phyloP scores from a whole-genome alignment of 2,797 vertebrate genomes.

The Lacerta viridis region DNA sequence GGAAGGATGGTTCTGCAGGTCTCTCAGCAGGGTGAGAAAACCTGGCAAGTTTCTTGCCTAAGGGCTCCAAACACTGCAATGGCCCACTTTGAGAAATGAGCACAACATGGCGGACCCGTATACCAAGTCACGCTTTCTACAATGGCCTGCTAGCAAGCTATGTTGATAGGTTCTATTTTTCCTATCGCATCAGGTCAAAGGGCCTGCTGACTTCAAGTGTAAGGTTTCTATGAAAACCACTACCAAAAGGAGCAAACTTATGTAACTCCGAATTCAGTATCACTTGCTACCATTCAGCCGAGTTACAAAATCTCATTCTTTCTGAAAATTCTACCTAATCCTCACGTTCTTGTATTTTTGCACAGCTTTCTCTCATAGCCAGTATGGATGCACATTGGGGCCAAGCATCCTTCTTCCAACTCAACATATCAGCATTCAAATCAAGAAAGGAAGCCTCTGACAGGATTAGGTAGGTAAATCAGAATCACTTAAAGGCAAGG shows the following conservation, averaged over 20 bases:
- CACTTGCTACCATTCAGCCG: not conserved
- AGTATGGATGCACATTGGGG: constrained; percentile 14
- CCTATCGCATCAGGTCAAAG: not conserved
- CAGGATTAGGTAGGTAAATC: not conserved
- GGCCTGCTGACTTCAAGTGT: not conserved
- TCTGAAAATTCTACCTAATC: not conserved
- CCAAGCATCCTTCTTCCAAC: constrained; percentile 4
- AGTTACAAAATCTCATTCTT: not conserved
- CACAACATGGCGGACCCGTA: not conserved
- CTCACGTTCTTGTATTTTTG: not conserved
- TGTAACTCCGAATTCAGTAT: too few species aligned
- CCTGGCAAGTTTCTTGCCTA: not conserved
- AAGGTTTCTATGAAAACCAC: not conserved
- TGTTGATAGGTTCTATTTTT: not conserved
- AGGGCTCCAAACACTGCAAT: not conserved
- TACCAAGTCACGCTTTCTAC: not conserved
- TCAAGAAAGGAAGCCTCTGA: not conserved
- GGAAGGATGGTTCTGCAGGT: not conserved
- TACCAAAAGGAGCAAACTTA: not conserved
- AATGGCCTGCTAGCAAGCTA: not conserved
- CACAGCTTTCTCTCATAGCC: not conserved
- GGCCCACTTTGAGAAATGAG: not conserved
- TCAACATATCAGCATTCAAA: constrained; percentile 36
- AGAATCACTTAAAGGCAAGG: not conserved
- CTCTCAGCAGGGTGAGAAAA: not conserved